phyloP scores from a whole-genome alignment of 2,113 vertebrate species.

The Meriones unguiculatus region DNA sequence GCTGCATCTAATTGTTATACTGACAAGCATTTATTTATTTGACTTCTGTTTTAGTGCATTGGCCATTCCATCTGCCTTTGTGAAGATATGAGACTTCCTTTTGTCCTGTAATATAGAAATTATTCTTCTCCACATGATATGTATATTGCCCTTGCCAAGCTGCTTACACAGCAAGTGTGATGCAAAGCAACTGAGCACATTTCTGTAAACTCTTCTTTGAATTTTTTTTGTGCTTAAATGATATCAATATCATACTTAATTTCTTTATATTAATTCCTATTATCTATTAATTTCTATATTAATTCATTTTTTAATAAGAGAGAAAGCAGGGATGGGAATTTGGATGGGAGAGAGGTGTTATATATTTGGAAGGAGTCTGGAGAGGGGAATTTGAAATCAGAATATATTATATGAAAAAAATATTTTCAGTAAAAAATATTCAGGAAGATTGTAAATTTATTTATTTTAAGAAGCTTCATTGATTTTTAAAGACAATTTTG shows the following conservation, averaged over 20 bases:
- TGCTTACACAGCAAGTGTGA: background rate
- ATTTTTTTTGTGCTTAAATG: background rate
- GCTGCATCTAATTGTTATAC: background rate
- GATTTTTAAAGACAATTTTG: background rate
- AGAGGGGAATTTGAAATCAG: background rate
- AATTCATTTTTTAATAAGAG: background rate
- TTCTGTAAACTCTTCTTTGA: background rate
- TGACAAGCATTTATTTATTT: constrained; percentile 6
- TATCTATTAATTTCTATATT: background rate
- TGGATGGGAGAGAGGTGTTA: no score
- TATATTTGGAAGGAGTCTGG: background rate
- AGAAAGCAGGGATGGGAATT: background rate
- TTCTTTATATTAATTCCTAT: no score
- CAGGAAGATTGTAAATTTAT: background rate
- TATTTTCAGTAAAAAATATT: background rate
- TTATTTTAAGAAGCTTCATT: background rate
- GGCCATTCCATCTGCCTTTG: background rate
- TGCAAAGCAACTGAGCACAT: background rate
- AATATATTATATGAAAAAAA: background rate
- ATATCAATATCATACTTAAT: background rate
- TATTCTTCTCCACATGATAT: background rate
- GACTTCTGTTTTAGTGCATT: background rate
- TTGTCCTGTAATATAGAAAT: background rate
- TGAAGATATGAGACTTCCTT: background rate
- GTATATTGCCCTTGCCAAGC: background rate